Base-by-base conservation (phyloP, 2,797 vertebrate species). In the Labeo calbasu region DNA sequence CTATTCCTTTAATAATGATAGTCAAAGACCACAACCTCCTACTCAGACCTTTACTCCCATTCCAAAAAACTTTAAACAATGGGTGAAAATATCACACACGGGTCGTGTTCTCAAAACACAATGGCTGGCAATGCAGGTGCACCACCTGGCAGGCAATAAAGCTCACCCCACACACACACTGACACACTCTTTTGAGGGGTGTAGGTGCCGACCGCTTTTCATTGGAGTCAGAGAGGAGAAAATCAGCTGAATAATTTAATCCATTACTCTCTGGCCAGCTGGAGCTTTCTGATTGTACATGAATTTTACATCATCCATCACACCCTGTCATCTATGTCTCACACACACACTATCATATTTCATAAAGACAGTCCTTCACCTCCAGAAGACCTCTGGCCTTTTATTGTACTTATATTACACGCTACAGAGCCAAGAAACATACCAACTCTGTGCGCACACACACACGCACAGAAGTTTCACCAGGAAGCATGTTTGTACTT, bases 181-280 rank as follows among this genome's bases (percentile, higher is more conserved):
- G 8, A 43, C 15, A 70, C 71, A 69, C 43, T 77, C 84, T 48
- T 68, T 86, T 73, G 82, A 88, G 83, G 79, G 43, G 43, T 50
- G 63, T 84, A 85, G 82, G 86, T 86, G 86, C 28, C 11, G 76
- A 87, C 59, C n/a, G 61, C 84, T 76, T 89, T 83, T 86, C 72
- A 83, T 25, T 32, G 43, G 59, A n/a, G 28, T 79, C 79, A 86
- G 23, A 82, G 73, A 85, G 75, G 63, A 84, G 81, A 87, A 88
- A 87, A 86, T 83, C 86, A 79, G 87, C 76, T 95, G 91, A 95
- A 95, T 96, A 91, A 95, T 95, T 96, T 88, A 95, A 91, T 15
- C 84, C 68, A 71, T 63, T 51, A 28, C 88, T 90, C 88, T 85
- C 89, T 86, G 89, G 89, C 85, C 90, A 89, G 92, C 81, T 90